Evolutionary conservation across 2,888 invertebrate species (phyloP), one percentile per base, ranked within the genome.

Genomic region (Lasioglossum malachurum): DNA sequence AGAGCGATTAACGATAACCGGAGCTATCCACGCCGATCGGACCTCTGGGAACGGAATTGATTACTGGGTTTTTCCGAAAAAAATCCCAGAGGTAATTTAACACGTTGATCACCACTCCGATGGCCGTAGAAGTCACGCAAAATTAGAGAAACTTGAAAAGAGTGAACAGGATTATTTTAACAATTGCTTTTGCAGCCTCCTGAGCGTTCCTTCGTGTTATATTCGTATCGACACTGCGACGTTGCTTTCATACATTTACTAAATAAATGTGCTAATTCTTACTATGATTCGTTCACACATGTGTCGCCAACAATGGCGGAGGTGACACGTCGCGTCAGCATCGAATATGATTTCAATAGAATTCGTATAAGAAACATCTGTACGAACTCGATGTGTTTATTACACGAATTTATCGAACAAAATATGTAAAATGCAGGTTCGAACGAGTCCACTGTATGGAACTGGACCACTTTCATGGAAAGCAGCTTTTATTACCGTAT

Each of bases 1-100:
- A 8, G 46, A 10, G 1, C 69, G 69, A 69, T 69, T 38, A 38
- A 69, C 31, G 75, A 14, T 53, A 57, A 75, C 31, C 35, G 49
- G 38, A 69, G 69, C 69, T 35, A 35, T 64, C 64, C 5, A n/a
- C 64, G 46, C 23, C 14, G 38, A 23, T 46, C 72, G 72, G 27
- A 69, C 35, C 69, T 69, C 38, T 69, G 69, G 69, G 38, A 69
- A 35, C 38, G 69, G 69, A 35, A 69, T 69, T 69, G 69, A 69
- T 69, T 69, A 23, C 38, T 10, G 69, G 69, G 0, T 1, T 38
- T 69, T 69, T 69, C 38, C 4, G 23, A 1, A 38, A 23, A 23
- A 64, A 31, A 16, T 31, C 0, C 12, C 64, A 1, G 4, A 16
- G 64, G 7, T 57, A 57, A 57, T 57, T 57, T 57, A n/a, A 23